Evolutionary conservation across 1,140 invertebrate species (phyloP).

Genomic region (Cecropterus lyciades): DNA sequence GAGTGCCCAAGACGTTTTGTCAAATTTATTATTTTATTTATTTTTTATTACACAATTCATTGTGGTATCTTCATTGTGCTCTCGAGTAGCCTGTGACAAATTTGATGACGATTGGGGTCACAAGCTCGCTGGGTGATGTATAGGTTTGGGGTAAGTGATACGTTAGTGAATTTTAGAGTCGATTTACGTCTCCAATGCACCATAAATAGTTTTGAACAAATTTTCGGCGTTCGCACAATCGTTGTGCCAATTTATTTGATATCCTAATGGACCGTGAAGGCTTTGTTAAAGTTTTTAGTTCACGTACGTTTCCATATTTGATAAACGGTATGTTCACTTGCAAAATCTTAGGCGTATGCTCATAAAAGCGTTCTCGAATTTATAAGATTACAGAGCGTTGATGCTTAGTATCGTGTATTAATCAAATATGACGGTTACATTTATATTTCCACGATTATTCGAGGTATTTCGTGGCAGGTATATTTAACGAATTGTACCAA

Average conservation of each 20-base stretch:
- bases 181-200: conserved; percentile 69
- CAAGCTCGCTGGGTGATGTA: conserved; percentile 45
- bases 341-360: no score
- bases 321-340: no score
- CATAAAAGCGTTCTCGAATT: no score
- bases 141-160: conserved; percentile 63
- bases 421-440: no score
- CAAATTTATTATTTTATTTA: conserved; percentile 84
- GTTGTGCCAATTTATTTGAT: conserved; percentile 48
- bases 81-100: conserved; percentile 81
- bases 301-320: neutral
- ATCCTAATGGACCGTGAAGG: conserved; percentile 60
- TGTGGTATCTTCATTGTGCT: conserved; percentile 69
- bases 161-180: conserved; percentile 75
- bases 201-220: conserved; percentile 51
- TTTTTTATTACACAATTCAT: conserved; percentile 74
- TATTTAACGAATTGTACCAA: no score
- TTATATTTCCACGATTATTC: no score
- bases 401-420: no score
- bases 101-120: conserved; percentile 81
- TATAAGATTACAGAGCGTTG: no score
- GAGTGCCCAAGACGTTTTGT: conserved; percentile 83
- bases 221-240: conserved; percentile 51
- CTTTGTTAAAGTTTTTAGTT: conserved; percentile 40
- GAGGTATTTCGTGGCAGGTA: no score